phyloP scores from a whole-genome alignment of 2,888 invertebrate genomes.

The Aleiodes testaceus region DNA sequence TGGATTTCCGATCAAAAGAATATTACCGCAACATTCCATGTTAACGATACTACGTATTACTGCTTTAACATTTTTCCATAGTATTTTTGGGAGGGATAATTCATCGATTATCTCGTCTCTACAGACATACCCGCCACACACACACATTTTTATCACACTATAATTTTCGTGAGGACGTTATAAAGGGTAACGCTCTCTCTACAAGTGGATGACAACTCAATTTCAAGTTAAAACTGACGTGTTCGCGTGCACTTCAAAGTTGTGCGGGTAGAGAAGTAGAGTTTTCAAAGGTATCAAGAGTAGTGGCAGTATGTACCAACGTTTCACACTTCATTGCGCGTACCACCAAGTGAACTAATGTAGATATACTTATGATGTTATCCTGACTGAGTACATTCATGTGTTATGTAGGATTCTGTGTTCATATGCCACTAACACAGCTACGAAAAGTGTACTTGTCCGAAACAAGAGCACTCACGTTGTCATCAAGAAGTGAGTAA shows the following conservation, averaged over 20 bases:
- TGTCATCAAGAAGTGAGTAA: slow-evolving; percentile 34
- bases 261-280: slow-evolving; percentile 40
- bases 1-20: slow-evolving; percentile 59
- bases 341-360: slow-evolving; percentile 51
- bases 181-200: slow-evolving; percentile 64
- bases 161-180: slow-evolving; percentile 59
- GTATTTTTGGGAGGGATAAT: too few relatives aligned
- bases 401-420: slow-evolving; percentile 28
- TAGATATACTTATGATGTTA: slow-evolving; percentile 35
- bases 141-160: slow-evolving; percentile 67
- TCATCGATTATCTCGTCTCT: too few relatives aligned
- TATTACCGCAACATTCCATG: slow-evolving; percentile 53
- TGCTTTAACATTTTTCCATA: slow-evolving; percentile 10
- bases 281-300: slow-evolving; percentile 29
- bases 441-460: slow-evolving; percentile 43
- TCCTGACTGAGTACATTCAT: slow-evolving; percentile 3
- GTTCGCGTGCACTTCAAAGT: slow-evolving; percentile 69
- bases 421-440: slow-evolving; percentile 42
- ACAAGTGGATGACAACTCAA: slow-evolving; percentile 72
- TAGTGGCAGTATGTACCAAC: slow-evolving; percentile 26
- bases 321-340: slow-evolving; percentile 39
- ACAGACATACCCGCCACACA: slow-evolving; percentile 49
- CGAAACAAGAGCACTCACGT: slow-evolving; percentile 25
- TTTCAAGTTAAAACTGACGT: slow-evolving; percentile 70
- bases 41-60: slow-evolving; percentile 14